Evolutionary conservation across 2,113 vertebrate genomes (phyloP), one percentile per base, ranked within the genome.

Genomic region (Polypterus senegalus): DNA sequence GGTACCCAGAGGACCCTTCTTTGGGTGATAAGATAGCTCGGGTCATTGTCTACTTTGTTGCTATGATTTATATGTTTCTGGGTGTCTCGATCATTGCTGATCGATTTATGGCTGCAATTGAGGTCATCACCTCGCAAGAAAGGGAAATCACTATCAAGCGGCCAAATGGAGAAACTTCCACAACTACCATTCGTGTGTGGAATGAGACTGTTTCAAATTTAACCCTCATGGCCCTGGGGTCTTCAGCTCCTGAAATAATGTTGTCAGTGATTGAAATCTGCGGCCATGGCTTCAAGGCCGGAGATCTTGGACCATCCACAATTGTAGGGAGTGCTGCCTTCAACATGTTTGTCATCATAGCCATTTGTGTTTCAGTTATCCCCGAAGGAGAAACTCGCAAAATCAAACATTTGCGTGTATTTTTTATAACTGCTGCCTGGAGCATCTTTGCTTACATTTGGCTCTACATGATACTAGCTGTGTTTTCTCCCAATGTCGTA

Each of bases 261-360:
- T 87, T 99, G 49, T 92, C 96, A n/a, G 76, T 99, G 53, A 97
- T 99, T 64, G 96, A 99, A 74, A 88, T 99, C 1, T 97, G 93
- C 63, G 96, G 96, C 65, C 95, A 99, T 5, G 88, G 82, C 11
- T 99, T 97, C 70, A 64, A 87, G 64, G 87, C 95, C 27, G 96
- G 96, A 4, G 86, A 93, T 44, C 84, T 99, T 10, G 96, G 96
- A n/a, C 96, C 96, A 0, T 83, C 94, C 9, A 99, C 96, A 10
- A 95, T 99, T 2, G 96, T 99, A 3, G 96, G 96, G 74, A 98
- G 96, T 0, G 96, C 96, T 4, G 93, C 96, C 60, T 99, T 98
- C 81, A 99, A 99, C 71, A 98, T 98, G 96, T 99, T 99, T 64
- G 90, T 96, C 70, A 99, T 99, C 78, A 92, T 99, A 43, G 96